A percentile compares a stretch with the other conserved stretches of the same genome.
These are phyloP conservation scores for Esox niger DNA, from an alignment of 2,113 vertebrate species.

Conservation along the genomic window DNA sequence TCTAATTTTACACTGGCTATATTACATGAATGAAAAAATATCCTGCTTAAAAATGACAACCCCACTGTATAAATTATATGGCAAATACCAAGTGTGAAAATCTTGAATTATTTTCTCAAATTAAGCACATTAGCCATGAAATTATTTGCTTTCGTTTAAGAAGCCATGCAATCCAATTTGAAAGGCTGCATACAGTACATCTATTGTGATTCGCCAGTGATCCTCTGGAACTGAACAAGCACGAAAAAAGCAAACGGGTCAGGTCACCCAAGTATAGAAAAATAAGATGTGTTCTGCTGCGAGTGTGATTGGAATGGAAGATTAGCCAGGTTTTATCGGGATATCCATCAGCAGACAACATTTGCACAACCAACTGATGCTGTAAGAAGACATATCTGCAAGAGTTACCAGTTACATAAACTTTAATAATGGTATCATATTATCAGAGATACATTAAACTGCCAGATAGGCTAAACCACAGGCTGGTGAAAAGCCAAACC, in stretches of 20 bases:
- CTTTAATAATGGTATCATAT: no score
- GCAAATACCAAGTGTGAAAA: conserved; percentile 66
- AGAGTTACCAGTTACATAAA: conserved; percentile 36
- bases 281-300: conserved; percentile 51
- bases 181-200: conserved; percentile 47
- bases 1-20: conserved; percentile 37
- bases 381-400: conserved; percentile 14
- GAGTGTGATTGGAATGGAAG: conserved; percentile 63
- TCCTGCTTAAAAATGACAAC: conserved; percentile 39
- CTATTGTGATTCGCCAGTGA: conserved; percentile 62
- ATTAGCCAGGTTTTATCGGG: conserved; percentile 58
- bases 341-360: conserved; percentile 47
- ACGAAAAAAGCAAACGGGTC: conserved; percentile 57
- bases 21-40: conserved; percentile 26
- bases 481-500: no score
- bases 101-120: conserved; percentile 69
- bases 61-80: conserved; percentile 56
- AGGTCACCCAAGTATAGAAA: conserved; percentile 68
- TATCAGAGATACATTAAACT: no score
- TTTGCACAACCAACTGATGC: conserved; percentile 20
- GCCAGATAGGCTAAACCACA: no score
- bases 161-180: conserved; percentile 65
- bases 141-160: conserved; percentile 74
- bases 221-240: conserved; percentile 59
- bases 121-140: conserved; percentile 72